phyloP scores from a whole-genome alignment of 2,797 vertebrate species.

The Propithecus deckenii region DNA sequence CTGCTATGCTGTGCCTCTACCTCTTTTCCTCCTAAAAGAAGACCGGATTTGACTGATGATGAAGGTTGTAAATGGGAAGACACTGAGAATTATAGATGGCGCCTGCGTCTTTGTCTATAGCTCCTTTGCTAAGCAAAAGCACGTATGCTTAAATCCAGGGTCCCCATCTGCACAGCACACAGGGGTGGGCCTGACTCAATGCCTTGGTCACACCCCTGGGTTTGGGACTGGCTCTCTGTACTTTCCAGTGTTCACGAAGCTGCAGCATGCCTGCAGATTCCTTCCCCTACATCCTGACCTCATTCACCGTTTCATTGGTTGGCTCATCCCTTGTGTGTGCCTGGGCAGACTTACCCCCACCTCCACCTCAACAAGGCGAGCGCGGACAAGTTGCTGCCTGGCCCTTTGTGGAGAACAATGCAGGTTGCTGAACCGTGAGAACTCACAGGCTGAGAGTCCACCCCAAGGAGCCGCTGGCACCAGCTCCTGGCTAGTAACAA shows the following conservation, averaged over 20 bases:
- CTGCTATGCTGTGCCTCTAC: not conserved
- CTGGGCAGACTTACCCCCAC: not conserved
- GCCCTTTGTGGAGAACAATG: not conserved
- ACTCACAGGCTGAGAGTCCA: rapidly evolving
- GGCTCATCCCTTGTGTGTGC: not conserved
- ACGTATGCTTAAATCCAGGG: not conserved
- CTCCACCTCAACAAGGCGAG: not conserved
- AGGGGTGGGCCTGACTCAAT: not conserved
- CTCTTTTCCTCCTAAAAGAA: not conserved
- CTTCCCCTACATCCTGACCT: not conserved
- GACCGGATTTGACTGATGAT: not conserved
- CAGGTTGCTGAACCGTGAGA: not conserved
- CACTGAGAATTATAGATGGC: not conserved
- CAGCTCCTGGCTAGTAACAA: not conserved
- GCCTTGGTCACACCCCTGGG: not conserved
- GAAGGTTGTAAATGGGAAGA: not conserved
- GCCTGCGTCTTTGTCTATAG: not conserved
- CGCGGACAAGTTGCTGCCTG: not conserved
- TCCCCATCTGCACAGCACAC: not conserved
- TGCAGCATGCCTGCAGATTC: not conserved
- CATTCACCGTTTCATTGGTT: not conserved
- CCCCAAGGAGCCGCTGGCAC: not conserved
- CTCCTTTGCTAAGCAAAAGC: not conserved
- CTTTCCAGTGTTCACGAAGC: not conserved
- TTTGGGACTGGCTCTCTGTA: not conserved